Base-by-base conservation (phyloP, 2,797 vertebrate genomes). In the Siniperca obscura region DNA sequence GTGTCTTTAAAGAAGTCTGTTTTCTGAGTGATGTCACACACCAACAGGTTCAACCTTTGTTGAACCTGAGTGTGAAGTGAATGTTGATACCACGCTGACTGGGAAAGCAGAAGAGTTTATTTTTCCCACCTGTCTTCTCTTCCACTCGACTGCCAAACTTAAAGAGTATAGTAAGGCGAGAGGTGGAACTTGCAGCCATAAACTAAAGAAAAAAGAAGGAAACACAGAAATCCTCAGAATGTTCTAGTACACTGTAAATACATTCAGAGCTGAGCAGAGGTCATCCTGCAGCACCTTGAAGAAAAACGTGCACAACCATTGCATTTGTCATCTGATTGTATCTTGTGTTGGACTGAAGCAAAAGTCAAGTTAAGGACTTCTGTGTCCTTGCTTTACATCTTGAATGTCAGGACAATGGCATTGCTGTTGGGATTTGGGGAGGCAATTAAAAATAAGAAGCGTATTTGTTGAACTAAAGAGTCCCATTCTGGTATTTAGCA, bases 401-500 rank as follows among this genome's bases (percentile, higher is more conserved):
- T 71, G 52, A 65, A 59, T 59, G 42, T 72, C 74, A 72, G 52
- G 56, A 74, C 52, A 62, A 65, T 14, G 17, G 25, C 30, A 2
- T 38, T 11, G 69, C 73, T 56, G 55, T 73, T 61, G 59, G 66
- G 62, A 75, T 84, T 84, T 84, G 27, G 53, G 44, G 22, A 86
- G 36, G 55, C 78, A 89, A 86, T 91, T 91, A 85, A 81, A 87
- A 86, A 82, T 84, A 80, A 87, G 84, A 69, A 76, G 86, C 82
- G 81, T 87, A 87, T 86, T 81, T 79, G 76, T 76, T 40, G 64
- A 72, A 76, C 38, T 74, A 55, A 83, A 82, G 55, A 65, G 42
- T 74, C 34, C 34, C 21, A 2, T 81, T 64, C 12, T 61, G 60
- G 53, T 74, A 25, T 84, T 84, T 60, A 60, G 68, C 55, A 65